Evolutionary conservation across 1,140 invertebrate genomes (phyloP).

Genomic region (Magallana gigas): DNA sequence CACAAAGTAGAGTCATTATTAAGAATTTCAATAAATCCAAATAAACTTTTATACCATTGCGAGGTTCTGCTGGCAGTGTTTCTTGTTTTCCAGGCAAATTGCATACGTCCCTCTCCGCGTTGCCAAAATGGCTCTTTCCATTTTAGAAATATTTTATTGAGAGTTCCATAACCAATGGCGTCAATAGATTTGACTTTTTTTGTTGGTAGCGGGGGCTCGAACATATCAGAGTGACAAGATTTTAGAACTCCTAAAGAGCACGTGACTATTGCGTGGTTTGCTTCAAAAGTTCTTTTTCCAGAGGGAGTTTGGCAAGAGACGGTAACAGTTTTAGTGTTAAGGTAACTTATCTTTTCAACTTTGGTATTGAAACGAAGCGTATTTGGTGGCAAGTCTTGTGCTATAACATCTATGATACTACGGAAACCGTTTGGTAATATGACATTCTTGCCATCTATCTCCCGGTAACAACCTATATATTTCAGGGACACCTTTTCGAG

Average conservation of each 20-base stretch:
- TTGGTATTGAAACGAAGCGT: background rate
- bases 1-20: slow-evolving; percentile 85
- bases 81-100: slow-evolving; percentile 81
- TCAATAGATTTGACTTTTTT: slow-evolving; percentile 77
- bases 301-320: background rate
- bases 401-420: slow-evolving; percentile 68
- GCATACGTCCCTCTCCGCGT: slow-evolving; percentile 66
- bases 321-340: background rate
- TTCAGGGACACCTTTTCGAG: slow-evolving; percentile 46
- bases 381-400: background rate
- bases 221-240: slow-evolving; percentile 66
- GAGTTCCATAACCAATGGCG: slow-evolving; percentile 84
- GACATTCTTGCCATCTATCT: slow-evolving; percentile 48
- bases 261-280: slow-evolving; percentile 46
- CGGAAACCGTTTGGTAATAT: slow-evolving; percentile 71
- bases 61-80: background rate
- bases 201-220: slow-evolving; percentile 82
- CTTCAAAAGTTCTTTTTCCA: slow-evolving; percentile 8
- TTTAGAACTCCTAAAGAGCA: slow-evolving; percentile 43
- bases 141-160: slow-evolving; percentile 88
- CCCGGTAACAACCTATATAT: slow-evolving; percentile 42
- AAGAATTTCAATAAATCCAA: slow-evolving; percentile 84
- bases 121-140: slow-evolving; percentile 84
- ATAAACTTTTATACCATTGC: slow-evolving; percentile 84
- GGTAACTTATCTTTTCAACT: background rate